A percentile compares a stretch with the other conserved stretches of the same genome.
These are phyloP conservation scores for Copidosoma floridanum DNA, from an alignment of 1,140 invertebrate genomes.

Conservation along the genomic window DNA sequence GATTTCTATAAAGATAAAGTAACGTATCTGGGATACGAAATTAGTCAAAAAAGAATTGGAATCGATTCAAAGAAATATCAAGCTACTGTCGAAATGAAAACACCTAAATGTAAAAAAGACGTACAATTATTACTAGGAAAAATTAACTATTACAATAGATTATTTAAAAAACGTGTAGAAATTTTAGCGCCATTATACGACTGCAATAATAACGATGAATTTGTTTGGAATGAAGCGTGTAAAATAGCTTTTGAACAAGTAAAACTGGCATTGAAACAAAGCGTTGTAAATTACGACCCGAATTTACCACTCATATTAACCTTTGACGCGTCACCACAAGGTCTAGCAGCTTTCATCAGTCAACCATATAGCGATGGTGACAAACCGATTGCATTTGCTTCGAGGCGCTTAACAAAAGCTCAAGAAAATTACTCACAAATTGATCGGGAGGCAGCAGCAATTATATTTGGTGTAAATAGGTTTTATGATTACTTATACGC, in stretches of 20 bases:
- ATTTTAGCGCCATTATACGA: neutral
- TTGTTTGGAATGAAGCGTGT: neutral
- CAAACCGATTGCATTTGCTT: constrained; percentile 14
- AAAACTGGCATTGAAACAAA: neutral
- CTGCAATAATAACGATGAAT: neutral
- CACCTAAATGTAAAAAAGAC: no score
- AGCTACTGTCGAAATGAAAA: no score
- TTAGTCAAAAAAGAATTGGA: no score
- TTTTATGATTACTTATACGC: neutral
- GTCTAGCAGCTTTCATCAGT: constrained; percentile 12
- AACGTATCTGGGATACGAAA: no score
- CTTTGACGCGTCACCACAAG: constrained; percentile 11
- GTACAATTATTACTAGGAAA: no score
- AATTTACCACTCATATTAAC: constrained; percentile 7
- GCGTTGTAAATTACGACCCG: constrained; percentile 9
- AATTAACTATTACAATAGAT: no score
- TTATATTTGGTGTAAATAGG: constrained; percentile 3
- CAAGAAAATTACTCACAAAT: constrained; percentile 6
- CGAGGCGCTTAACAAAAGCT: neutral
- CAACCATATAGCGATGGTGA: constrained; percentile 17
- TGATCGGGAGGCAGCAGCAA: constrained; percentile 7
- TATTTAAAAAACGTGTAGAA: neutral
- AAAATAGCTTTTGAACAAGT: neutral
- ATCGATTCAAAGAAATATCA: no score
- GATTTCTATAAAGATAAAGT: no score